A percentile compares a stretch with the other conserved stretches of the same genome.
These are phyloP conservation scores for Trissonchulus latispiculum DNA, from an alignment of 2,888 invertebrate species.

Conservation along the genomic window DNA sequence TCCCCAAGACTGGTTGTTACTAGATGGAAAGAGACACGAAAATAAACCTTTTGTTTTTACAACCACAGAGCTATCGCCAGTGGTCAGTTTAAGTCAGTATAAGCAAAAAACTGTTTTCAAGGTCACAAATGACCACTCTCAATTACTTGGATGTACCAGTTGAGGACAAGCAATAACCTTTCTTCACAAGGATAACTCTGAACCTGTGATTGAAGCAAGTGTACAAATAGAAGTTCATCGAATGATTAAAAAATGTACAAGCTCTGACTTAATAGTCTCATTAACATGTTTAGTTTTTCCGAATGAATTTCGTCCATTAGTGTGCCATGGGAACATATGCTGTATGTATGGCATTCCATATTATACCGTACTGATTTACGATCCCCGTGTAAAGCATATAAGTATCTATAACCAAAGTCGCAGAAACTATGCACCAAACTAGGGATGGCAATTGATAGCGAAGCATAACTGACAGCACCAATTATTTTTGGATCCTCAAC, in stretches of 20 bases:
- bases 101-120: too few species aligned
- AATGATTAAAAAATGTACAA: neutral
- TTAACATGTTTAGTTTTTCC: neutral
- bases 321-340: neutral
- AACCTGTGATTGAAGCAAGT: neutral
- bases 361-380: neutral
- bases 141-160: too few species aligned
- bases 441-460: neutral
- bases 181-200: neutral
- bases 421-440: neutral
- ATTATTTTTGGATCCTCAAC: neutral
- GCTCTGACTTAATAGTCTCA: neutral
- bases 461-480: neutral
- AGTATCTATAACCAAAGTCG: neutral
- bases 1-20: too few species aligned
- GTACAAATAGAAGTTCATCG: neutral
- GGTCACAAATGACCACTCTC: too few species aligned
- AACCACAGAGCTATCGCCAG: too few species aligned
- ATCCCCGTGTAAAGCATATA: neutral
- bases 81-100: too few species aligned
- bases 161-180: too few species aligned
- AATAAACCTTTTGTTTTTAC: too few species aligned
- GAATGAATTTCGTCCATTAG: neutral
- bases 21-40: too few species aligned
- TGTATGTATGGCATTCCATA: neutral